Base-by-base conservation (phyloP, 2,888 invertebrate genomes). In the Leptinotarsa peninsularis region DNA sequence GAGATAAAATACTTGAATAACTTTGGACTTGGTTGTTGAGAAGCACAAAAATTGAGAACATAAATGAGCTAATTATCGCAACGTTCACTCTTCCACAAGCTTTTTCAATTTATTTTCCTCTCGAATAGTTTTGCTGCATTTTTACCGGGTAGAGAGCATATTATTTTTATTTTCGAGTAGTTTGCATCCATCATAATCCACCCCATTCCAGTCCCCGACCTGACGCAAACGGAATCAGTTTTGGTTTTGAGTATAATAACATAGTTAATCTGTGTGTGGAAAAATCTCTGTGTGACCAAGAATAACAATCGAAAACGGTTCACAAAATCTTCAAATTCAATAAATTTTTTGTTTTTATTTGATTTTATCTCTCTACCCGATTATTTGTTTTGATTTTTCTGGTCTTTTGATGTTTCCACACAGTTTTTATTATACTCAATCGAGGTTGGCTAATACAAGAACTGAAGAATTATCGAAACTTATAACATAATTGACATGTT, bases 71-170 rank as follows among this genome's bases (percentile, higher is more conserved):
- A 43, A 33, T 49, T 33, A 50, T 60, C 71, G 50, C 67, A 72
- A 75, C 23, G 4, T 60, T 54, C 67, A 72, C 56, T 58, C 58
- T 52, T 68, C 73, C 72, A 67, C 52, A 33, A 66, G 71, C 74
- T 76, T 71, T 52, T 56, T 60, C 56, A 52, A 67, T 66, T 54
- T 72, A 49, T 58, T 74, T 49, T 72, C 67, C 66, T 74, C 74
- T 81, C 80, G 78, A 76, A 78, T 76, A 75, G 79, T 77, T 82
- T 83, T 82, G 78, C 82, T 83, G 82, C 88, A 86, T 84, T 89
- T 89, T 88, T 89, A 91, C 91, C 91, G 92, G 92, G 92, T 92
- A 92, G 92, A 92, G 91, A 92, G 91, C 91, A 88, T 89, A 88
- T 83, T 84, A 49, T 72, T 75, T 63, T 72, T 15, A 23, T 72